Percentiles rank a stretch among this genome's conserved stretches.
Conservation (phyloP, 1,140 invertebrate species). For the Cydia strobilella region DNA sequence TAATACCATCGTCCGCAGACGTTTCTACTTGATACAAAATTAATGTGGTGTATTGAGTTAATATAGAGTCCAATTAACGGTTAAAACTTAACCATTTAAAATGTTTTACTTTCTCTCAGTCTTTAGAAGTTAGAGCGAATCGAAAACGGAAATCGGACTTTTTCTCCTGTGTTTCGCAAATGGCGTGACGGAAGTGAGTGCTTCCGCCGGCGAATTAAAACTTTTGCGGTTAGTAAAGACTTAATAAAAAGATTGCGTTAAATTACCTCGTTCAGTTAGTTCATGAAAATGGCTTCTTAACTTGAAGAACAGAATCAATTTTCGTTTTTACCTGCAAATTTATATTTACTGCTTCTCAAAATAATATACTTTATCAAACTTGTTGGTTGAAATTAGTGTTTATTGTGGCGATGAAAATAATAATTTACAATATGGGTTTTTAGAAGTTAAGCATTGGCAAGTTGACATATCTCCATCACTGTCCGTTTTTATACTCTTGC, state of each 20-base stretch:
- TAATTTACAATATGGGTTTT: too few relatives aligned
- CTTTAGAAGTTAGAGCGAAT: conserved; percentile 2
- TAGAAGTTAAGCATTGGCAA: too few relatives aligned
- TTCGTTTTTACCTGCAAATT: too few relatives aligned
- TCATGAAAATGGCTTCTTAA: neutral
- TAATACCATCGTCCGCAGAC: too few relatives aligned
- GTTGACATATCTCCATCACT: too few relatives aligned
- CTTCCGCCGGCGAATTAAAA: conserved; percentile 12
- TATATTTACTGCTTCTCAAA: too few relatives aligned
- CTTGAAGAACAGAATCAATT: neutral
- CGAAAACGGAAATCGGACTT: conserved; percentile 15
- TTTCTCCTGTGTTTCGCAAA: conserved; percentile 9
- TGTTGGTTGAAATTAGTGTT: too few relatives aligned
- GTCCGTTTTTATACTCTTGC: too few relatives aligned
- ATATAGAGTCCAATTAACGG: neutral
- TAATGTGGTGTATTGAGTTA: neutral
- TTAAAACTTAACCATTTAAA: neutral
- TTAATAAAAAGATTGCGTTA: neutral
- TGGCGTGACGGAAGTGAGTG: conserved; percentile 2
- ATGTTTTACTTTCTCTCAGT: neutral
- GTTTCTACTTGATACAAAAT: too few relatives aligned
- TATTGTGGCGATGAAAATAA: too few relatives aligned
- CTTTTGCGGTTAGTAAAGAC: neutral
- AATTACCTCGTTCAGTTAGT: neutral
- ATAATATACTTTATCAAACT: too few relatives aligned